A percentile compares a stretch with the other conserved stretches of the same genome.
phyloP scores from a whole-genome alignment of 1,140 invertebrate species.

The Saccostrea echinata region DNA sequence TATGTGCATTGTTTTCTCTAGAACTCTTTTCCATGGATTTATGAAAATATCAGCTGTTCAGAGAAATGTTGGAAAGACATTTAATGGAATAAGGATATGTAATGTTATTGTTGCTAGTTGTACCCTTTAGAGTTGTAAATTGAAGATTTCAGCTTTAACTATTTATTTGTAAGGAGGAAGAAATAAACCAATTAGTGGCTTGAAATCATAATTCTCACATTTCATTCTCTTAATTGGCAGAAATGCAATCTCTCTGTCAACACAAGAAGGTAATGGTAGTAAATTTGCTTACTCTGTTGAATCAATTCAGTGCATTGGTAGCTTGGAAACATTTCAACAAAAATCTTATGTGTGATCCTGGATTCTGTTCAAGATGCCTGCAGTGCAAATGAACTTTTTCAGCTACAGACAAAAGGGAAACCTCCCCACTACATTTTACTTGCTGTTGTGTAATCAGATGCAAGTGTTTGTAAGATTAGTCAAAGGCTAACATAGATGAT shows the following conservation, averaged over 20 bases:
- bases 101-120: neutral
- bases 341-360: neutral
- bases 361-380: slow-evolving; percentile 28
- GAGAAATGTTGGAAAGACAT: neutral
- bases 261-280: neutral
- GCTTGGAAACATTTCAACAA: slow-evolving; percentile 20
- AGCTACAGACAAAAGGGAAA: neutral
- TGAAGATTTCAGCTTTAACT: neutral
- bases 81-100: neutral
- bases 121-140: neutral
- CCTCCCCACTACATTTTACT: neutral
- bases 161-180: neutral
- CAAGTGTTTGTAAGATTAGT: slow-evolving; percentile 12
- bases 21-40: neutral
- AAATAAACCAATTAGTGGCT: neutral
- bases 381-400: slow-evolving; percentile 25
- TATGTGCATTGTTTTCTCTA: slow-evolving; percentile 32
- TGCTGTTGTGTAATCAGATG: slow-evolving; percentile 10
- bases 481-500: slow-evolving; percentile 9
- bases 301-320: slow-evolving; percentile 26
- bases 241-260: slow-evolving; percentile 1
- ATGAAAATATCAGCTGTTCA: slow-evolving; percentile 1
- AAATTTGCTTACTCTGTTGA: slow-evolving; percentile 37
- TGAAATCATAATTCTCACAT: neutral
- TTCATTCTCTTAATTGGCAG: neutral